Conservation (phyloP, 2,113 vertebrate genomes). For the Actinemys pallida region DNA sequence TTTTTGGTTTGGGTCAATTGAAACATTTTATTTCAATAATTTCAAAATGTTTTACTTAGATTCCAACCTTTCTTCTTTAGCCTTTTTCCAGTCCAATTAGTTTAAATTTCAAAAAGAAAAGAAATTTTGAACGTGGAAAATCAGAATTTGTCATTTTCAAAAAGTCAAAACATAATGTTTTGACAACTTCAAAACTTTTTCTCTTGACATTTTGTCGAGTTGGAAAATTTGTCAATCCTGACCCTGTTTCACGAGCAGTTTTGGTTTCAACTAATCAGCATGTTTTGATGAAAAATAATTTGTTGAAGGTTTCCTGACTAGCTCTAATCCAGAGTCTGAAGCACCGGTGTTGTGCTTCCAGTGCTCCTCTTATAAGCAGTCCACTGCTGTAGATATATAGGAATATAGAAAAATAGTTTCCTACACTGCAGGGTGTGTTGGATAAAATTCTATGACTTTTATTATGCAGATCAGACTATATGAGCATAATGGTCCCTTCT, state of each 20-base stretch:
- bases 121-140: background rate
- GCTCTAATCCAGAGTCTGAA: background rate
- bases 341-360: background rate
- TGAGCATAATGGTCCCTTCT: background rate
- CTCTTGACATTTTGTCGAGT: background rate
- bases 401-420: background rate
- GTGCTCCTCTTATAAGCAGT: background rate
- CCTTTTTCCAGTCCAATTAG: background rate
- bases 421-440: background rate
- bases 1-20: background rate
- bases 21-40: background rate
- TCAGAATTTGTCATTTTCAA: background rate
- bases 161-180: background rate
- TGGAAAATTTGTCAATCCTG: background rate
- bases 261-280: background rate
- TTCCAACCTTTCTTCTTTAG: background rate
- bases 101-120: background rate
- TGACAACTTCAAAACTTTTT: background rate
- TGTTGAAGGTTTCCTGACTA: background rate
- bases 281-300: background rate
- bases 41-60: background rate
- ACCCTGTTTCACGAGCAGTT: background rate
- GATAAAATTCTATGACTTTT: background rate
- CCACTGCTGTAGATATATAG: fast-evolving
- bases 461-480: background rate